phyloP scores from a whole-genome alignment of 2,113 vertebrate species.

The Pseudorasbora parva region DNA sequence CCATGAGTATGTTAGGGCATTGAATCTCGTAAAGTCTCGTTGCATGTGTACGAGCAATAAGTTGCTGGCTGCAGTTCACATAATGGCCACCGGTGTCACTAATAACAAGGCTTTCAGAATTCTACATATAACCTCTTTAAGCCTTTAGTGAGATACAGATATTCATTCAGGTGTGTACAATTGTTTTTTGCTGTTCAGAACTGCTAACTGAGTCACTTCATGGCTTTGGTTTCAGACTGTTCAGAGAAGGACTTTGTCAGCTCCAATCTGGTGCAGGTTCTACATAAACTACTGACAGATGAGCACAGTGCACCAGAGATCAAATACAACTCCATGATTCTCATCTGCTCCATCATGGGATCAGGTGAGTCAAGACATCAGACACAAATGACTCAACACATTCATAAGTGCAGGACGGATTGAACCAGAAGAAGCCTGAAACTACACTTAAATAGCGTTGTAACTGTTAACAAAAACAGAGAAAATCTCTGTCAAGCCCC shows the following conservation, averaged over 20 bases:
- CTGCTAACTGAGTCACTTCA: not conserved
- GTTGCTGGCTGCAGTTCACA: too few species aligned
- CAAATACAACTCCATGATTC: constrained; percentile 98
- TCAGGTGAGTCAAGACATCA: constrained; percentile 78
- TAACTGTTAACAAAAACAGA: not conserved
- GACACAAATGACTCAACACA: not conserved
- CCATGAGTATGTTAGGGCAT: too few species aligned
- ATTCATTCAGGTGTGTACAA: too few species aligned
- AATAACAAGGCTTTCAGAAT: too few species aligned
- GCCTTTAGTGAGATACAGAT: not conserved
- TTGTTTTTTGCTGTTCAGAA: not conserved
- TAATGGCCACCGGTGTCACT: too few species aligned
- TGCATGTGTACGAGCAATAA: too few species aligned
- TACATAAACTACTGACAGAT: constrained; percentile 92
- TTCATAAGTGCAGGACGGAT: not conserved
- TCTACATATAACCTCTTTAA: too few species aligned
- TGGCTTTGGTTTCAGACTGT: constrained; percentile 74
- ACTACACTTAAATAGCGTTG: not conserved
- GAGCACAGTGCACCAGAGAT: constrained; percentile 97
- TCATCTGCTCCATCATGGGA: constrained; percentile 93
- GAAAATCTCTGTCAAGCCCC: too few species aligned
- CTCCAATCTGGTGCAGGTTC: constrained; percentile 88
- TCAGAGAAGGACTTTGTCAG: constrained; percentile 94
- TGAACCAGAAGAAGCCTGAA: not conserved
- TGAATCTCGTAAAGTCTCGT: too few species aligned